A percentile compares a stretch with the other conserved stretches of the same genome.
phyloP scores from a whole-genome alignment of 1,140 invertebrate genomes.

The Drosophila tsacasi region DNA sequence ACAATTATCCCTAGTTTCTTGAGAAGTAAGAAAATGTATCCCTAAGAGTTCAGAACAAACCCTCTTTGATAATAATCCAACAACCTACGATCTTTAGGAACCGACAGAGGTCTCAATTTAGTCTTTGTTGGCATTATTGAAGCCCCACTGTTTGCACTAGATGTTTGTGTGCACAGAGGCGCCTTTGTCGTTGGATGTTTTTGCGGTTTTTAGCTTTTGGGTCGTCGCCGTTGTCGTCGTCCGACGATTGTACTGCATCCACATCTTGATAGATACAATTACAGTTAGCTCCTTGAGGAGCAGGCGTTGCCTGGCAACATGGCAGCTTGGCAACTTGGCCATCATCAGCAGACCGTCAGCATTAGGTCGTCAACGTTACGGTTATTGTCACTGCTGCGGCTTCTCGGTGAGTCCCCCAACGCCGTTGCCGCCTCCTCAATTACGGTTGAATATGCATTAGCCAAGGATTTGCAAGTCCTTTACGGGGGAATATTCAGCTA shows the following conservation, averaged over 20 bases:
- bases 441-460: constrained; percentile 46
- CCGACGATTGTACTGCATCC: constrained; percentile 49
- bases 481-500: background rate
- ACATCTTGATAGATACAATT: constrained; percentile 72
- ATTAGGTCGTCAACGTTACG: constrained; percentile 56
- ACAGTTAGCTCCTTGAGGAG: constrained; percentile 64
- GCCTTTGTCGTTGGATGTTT: constrained; percentile 64
- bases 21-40: background rate
- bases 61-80: background rate
- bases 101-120: background rate
- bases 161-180: constrained; percentile 51
- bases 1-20: background rate
- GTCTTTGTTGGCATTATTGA: background rate
- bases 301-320: constrained; percentile 22
- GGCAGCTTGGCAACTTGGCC: constrained; percentile 8
- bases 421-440: constrained; percentile 15
- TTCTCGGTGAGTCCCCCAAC: constrained; percentile 21
- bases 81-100: background rate
- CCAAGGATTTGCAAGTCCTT: constrained; percentile 27
- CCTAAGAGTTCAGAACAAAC: background rate
- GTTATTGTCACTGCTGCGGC: constrained; percentile 67
- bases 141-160: constrained; percentile 23
- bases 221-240: constrained; percentile 31
- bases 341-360: constrained; percentile 2
- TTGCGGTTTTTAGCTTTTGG: constrained; percentile 74